Conservation (phyloP, 2,888 invertebrate species). For the Nephrotoma flavescens region DNA sequence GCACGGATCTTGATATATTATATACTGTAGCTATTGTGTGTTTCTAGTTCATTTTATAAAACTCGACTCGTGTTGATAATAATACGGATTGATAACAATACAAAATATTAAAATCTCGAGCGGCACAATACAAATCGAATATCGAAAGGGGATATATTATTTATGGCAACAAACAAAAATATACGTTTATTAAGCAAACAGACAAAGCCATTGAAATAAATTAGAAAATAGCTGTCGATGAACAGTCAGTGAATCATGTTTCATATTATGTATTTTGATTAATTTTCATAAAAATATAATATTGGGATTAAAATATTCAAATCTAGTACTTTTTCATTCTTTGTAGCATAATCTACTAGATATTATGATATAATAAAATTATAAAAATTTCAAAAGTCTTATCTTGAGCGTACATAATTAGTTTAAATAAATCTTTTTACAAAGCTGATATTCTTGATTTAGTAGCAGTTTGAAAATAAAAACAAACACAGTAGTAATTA, state of each 20-base stretch:
- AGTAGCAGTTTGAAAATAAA: no score
- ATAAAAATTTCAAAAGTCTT: background rate
- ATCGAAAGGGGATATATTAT: background rate
- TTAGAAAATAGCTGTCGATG: background rate
- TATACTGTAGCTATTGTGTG: background rate
- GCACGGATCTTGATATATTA: no score
- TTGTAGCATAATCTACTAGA: background rate
- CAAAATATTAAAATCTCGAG: background rate
- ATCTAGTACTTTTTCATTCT: background rate
- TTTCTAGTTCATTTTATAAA: background rate
- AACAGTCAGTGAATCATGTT: background rate
- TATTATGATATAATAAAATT: background rate
- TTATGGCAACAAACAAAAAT: background rate
- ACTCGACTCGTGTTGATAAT: background rate
- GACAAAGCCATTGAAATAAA: background rate
- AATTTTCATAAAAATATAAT: background rate
- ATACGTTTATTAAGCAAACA: background rate
- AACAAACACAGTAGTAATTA: no score
- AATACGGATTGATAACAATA: background rate
- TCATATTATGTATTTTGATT: background rate
- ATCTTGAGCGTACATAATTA: background rate
- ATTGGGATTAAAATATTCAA: background rate
- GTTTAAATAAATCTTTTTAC: background rate
- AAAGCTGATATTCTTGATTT: background rate
- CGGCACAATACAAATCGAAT: background rate